phyloP scores from a whole-genome alignment of 2,888 invertebrate genomes.

The Phymatocera aterrima region DNA sequence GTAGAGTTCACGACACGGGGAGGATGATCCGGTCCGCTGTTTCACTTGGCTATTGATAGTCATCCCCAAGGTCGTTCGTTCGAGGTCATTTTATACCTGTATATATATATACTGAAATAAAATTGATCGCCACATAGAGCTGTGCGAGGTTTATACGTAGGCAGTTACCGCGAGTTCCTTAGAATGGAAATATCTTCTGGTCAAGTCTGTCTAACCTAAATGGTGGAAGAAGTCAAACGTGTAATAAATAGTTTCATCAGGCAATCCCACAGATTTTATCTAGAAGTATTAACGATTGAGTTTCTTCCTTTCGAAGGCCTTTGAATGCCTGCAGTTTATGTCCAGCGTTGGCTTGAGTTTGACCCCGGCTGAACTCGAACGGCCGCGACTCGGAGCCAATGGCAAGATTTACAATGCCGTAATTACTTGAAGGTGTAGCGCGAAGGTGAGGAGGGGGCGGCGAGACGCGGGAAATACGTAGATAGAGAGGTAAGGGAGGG shows the following conservation, averaged over 20 bases:
- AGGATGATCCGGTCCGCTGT: slow-evolving; percentile 12
- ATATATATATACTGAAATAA: background rate
- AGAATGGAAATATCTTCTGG: background rate
- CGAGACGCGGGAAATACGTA: background rate
- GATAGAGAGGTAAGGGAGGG: slow-evolving; percentile 37
- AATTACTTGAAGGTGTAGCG: slow-evolving; percentile 39
- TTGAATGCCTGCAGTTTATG: slow-evolving; percentile 33
- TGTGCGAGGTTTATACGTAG: background rate
- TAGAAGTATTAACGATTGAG: background rate
- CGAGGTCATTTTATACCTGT: background rate
- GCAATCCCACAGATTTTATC: background rate
- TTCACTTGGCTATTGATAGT: slow-evolving; percentile 12
- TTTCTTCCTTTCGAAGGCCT: background rate
- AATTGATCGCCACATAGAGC: slow-evolving; percentile 8
- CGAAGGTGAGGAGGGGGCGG: slow-evolving; percentile 25
- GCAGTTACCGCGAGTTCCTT: background rate
- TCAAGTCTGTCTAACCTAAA: background rate
- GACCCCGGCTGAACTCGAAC: slow-evolving; percentile 37
- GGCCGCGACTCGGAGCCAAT: slow-evolving; percentile 42
- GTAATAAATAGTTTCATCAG: background rate
- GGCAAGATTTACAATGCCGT: slow-evolving; percentile 45
- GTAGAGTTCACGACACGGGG: slow-evolving; percentile 27
- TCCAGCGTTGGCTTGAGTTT: slow-evolving; percentile 30
- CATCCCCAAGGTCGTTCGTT: background rate
- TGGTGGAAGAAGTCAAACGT: background rate